phyloP scores from a whole-genome alignment of 2,113 vertebrate species.

The Lethenteron camtschaticum region DNA sequence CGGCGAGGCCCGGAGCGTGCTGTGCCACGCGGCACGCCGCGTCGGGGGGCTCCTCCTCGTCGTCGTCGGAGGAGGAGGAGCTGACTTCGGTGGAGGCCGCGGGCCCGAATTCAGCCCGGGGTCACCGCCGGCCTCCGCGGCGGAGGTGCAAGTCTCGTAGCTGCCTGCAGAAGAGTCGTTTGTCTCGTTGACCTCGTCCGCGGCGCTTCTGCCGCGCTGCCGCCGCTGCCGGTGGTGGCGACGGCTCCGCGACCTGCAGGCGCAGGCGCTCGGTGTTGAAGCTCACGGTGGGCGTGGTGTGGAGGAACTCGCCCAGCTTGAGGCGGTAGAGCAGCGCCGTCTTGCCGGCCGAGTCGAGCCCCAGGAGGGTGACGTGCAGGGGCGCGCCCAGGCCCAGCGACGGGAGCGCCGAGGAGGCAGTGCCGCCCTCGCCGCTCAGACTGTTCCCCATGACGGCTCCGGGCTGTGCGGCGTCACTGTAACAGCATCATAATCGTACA shows the following conservation, averaged over 20 bases:
- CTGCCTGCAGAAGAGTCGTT: too few species aligned
- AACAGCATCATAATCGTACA: too few species aligned
- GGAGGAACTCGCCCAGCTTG: conserved; percentile 61
- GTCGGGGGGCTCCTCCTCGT: conserved; percentile 19
- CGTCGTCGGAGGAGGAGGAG: background rate
- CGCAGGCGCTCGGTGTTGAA: conserved; percentile 53
- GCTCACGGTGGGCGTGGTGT: conserved; percentile 59
- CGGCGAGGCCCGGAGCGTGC: conserved; percentile 10
- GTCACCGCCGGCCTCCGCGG: too few species aligned
- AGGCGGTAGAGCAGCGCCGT: conserved; percentile 60
- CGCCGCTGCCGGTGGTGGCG: too few species aligned
- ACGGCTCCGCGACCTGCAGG: background rate
- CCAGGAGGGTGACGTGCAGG: conserved; percentile 51
- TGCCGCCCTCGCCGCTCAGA: conserved; percentile 26
- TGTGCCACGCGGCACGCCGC: too few species aligned
- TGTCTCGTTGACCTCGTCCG: too few species aligned
- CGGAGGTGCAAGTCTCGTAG: too few species aligned
- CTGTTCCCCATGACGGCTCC: conserved; percentile 46
- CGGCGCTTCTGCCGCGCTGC: too few species aligned
- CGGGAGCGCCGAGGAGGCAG: conserved; percentile 30
- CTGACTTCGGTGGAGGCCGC: conserved; percentile 25
- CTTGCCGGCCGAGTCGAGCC: conserved; percentile 54
- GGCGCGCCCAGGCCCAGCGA: conserved; percentile 49
- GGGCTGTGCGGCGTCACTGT: too few species aligned
- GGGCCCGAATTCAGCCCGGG: too few species aligned